Evolutionary conservation across 2,888 invertebrate species (phyloP).

Genomic region (Cantharis lateralis): DNA sequence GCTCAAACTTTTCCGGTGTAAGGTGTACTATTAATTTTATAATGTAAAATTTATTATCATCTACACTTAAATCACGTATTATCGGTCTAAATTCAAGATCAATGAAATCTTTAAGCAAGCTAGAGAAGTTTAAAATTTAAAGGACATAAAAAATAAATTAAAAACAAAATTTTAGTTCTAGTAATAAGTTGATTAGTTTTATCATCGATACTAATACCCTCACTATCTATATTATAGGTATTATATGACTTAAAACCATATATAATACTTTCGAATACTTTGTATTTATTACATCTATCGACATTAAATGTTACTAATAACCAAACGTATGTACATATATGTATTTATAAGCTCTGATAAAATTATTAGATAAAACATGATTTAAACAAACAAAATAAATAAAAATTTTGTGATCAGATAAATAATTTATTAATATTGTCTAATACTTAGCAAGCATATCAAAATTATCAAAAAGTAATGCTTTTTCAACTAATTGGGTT

Average conservation of each 20-base stretch:
- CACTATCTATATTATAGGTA: not conserved
- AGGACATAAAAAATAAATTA: not conserved
- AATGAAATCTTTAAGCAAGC: not conserved
- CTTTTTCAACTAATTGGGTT: not conserved
- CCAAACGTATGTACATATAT: not conserved
- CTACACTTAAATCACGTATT: not conserved
- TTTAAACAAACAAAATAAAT: not conserved
- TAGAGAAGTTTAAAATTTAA: not conserved
- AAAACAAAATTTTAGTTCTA: not conserved
- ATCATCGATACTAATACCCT: not conserved
- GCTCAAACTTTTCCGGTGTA: not conserved
- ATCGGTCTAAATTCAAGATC: not conserved
- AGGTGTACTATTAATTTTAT: not conserved
- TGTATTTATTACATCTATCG: not conserved
- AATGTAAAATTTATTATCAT: not conserved
- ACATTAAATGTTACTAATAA: not conserved
- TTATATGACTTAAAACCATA: not conserved
- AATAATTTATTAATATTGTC: not conserved
- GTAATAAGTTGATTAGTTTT: not conserved
- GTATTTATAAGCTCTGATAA: not conserved
- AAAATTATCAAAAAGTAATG: not conserved
- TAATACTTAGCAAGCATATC: not conserved
- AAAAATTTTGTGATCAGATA: not conserved
- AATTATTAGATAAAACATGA: not conserved
- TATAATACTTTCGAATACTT: not conserved